A percentile compares a stretch with the other conserved stretches of the same genome.
Conservation (phyloP, 2,797 vertebrate genomes). For the Lepilemur ruficaudatus region DNA sequence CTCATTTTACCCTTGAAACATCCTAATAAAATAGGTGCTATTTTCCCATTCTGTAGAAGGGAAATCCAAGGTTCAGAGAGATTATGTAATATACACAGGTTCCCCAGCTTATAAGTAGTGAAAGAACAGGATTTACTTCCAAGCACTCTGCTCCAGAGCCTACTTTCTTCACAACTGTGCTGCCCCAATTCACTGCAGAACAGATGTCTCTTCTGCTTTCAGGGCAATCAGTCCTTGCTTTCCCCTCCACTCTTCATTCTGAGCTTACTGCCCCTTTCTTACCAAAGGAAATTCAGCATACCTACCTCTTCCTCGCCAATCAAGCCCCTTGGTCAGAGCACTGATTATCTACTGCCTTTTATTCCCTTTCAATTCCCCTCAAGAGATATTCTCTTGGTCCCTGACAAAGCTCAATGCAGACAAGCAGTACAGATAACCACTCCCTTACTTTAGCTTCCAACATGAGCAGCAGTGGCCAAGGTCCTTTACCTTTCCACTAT, state of each 20-base stretch:
- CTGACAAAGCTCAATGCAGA: background rate
- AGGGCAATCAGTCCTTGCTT: background rate
- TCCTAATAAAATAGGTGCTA: background rate
- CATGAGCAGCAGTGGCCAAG: background rate
- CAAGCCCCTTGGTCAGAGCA: background rate
- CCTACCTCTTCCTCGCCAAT: background rate
- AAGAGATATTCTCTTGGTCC: background rate
- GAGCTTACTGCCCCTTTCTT: background rate
- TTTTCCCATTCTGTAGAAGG: background rate
- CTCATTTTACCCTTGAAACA: background rate
- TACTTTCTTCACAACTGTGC: background rate
- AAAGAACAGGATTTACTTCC: background rate
- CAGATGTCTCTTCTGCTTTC: background rate
- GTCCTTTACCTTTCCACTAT: background rate
- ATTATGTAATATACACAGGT: background rate
- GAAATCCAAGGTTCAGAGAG: background rate
- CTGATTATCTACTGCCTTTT: background rate
- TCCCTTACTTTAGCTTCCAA: background rate
- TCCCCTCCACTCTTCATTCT: background rate
- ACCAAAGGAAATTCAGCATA: background rate
- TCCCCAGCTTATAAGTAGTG: background rate
- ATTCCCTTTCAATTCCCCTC: background rate
- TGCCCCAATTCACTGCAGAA: background rate
- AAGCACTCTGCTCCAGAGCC: background rate
- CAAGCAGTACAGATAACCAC: background rate